These are phyloP conservation scores for Hoplodrina blanda DNA, from an alignment of 2,888 invertebrate species.

Conservation along the genomic window DNA sequence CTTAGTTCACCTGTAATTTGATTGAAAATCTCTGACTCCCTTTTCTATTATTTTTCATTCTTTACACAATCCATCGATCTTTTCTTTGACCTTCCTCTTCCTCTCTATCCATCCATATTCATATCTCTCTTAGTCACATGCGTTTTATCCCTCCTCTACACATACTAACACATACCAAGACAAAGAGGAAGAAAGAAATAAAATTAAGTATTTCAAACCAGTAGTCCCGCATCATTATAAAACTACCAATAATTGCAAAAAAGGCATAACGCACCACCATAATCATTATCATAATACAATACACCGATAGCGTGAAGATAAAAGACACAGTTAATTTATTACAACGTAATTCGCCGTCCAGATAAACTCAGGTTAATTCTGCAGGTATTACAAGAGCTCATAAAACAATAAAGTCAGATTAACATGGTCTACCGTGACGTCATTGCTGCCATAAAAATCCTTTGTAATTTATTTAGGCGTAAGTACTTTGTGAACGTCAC, in stretches of 20 bases:
- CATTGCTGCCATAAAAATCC: slow-evolving; percentile 25
- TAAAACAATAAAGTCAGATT: slow-evolving; percentile 54
- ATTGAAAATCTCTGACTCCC: neutral
- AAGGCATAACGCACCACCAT: slow-evolving; percentile 18
- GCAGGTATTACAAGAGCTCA: slow-evolving; percentile 40
- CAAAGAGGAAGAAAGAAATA: neutral
- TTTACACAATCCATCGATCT: too few relatives aligned
- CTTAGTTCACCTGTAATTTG: neutral
- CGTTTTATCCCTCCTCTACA: too few relatives aligned
- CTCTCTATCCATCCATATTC: too few relatives aligned
- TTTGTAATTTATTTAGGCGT: slow-evolving; percentile 15
- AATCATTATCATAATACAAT: slow-evolving; percentile 25
- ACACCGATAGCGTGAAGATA: slow-evolving; percentile 28
- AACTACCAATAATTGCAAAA: slow-evolving; percentile 3
- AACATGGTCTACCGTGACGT: slow-evolving; percentile 47
- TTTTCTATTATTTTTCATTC: too few relatives aligned
- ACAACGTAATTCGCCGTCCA: slow-evolving; percentile 21
- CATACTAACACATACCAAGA: too few relatives aligned
- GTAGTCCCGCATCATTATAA: slow-evolving; percentile 8
- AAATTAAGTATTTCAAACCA: neutral
- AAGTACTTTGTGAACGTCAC: neutral
- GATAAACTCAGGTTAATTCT: slow-evolving; percentile 49
- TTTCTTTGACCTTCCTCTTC: too few relatives aligned
- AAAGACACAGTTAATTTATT: slow-evolving; percentile 44
- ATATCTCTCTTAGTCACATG: too few relatives aligned